phyloP scores from a whole-genome alignment of 1,140 invertebrate species.

The Microplitis mediator region DNA sequence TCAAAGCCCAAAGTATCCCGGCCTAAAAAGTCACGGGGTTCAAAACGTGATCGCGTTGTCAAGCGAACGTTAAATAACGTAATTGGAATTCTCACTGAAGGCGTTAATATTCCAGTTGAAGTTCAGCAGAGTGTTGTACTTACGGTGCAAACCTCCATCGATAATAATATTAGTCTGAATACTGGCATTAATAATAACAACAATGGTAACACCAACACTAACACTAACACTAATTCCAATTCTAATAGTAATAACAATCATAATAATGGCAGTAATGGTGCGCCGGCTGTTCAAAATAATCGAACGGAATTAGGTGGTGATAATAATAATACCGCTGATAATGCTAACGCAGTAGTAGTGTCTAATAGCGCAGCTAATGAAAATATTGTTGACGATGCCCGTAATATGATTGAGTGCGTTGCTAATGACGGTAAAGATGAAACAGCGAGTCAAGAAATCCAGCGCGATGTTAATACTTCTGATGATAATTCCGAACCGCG shows the following conservation, averaged over 20 bases:
- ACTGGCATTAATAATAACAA: constrained; percentile 10
- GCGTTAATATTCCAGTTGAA: constrained; percentile 55
- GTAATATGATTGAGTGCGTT: constrained; percentile 12
- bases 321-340: constrained; percentile 16
- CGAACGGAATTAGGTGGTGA: constrained; percentile 16
- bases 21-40: constrained; percentile 52
- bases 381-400: constrained; percentile 15
- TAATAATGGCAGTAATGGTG: too few species aligned
- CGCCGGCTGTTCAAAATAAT: constrained; percentile 32
- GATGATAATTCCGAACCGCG: not conserved
- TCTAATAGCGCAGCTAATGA: not conserved
- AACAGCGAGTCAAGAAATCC: constrained; percentile 1
- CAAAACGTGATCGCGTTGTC: constrained; percentile 45
- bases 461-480: not conserved
- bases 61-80: constrained; percentile 53
- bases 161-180: constrained; percentile 24
- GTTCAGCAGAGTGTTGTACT: constrained; percentile 53
- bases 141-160: constrained; percentile 49
- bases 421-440: constrained; percentile 15
- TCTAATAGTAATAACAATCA: not conserved
- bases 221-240: not conserved
- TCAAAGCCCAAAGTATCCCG: constrained; percentile 49
- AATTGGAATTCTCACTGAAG: constrained; percentile 59
- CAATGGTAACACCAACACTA: not conserved
- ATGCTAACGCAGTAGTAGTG: not conserved